phyloP scores from a whole-genome alignment of 2,113 vertebrate genomes.

The Rhagologus leucostigma region DNA sequence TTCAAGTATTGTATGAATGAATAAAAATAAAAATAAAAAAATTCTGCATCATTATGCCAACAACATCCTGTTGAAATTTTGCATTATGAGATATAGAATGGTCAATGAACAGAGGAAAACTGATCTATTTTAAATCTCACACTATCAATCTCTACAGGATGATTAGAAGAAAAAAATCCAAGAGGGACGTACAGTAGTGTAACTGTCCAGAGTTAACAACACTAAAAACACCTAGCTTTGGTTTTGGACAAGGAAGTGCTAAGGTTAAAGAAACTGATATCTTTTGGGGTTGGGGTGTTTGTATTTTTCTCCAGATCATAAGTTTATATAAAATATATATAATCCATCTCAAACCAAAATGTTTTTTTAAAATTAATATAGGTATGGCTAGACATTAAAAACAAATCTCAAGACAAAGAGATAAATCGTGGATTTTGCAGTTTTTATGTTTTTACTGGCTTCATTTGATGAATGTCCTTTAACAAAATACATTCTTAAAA shows the following conservation, averaged over 20 bases:
- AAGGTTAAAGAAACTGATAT: background rate
- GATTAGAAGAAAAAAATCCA: background rate
- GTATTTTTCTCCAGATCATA: background rate
- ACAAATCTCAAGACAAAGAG: background rate
- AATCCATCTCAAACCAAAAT: background rate
- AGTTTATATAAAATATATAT: background rate
- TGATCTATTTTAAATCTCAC: background rate
- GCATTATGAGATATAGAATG: background rate
- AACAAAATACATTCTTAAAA: background rate
- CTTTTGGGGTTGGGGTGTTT: rapidly evolving
- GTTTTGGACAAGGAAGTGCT: background rate
- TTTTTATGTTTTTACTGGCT: background rate
- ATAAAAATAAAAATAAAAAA: background rate
- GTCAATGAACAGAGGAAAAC: background rate
- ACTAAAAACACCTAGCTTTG: background rate
- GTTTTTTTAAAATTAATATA: background rate
- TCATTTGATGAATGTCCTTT: background rate
- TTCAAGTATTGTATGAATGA: background rate
- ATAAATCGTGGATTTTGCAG: background rate
- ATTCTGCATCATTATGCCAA: background rate
- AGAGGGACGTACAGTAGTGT: background rate
- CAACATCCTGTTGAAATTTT: background rate
- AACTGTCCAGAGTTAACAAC: background rate
- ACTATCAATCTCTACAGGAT: background rate
- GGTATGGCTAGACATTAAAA: background rate